Evolutionary conservation across 2,888 invertebrate species (phyloP).

Genomic region (Zaprionus bogoriensis): DNA sequence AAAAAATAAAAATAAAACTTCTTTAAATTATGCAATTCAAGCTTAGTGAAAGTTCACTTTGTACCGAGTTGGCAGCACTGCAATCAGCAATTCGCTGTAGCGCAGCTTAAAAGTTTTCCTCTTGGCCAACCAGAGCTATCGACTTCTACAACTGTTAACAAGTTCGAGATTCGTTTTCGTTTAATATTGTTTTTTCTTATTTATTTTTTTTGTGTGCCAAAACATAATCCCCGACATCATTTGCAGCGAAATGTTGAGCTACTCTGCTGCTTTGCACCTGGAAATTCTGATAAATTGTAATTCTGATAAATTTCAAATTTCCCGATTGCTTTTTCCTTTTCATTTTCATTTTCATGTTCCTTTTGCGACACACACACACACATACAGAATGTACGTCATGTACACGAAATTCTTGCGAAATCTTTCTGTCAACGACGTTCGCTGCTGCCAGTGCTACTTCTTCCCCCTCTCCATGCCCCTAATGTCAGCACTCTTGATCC

Average conservation of each 20-base stretch:
- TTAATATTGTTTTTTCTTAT: no score
- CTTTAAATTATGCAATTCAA: no score
- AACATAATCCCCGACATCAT: neutral
- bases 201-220: no score
- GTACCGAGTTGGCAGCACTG: conserved; percentile 6
- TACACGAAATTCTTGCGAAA: conserved; percentile 34
- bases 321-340: neutral
- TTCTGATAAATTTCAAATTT: conserved; percentile 11
- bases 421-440: conserved; percentile 47
- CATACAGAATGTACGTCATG: neutral
- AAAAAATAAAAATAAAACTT: no score
- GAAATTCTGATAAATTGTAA: conserved; percentile 11
- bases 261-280: neutral
- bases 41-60: neutral
- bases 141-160: no score
- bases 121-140: no score
- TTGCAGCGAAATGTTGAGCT: neutral
- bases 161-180: no score
- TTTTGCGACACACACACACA: neutral
- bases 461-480: neutral
- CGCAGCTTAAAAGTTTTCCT: no score
- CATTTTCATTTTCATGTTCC: neutral
- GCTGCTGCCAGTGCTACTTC: neutral
- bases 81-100: neutral
- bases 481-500: neutral